Percentiles rank a stretch among this genome's conserved stretches.
Evolutionary conservation across 2,113 vertebrate species (phyloP).

Genomic region (Tilapia sparmanii): DNA sequence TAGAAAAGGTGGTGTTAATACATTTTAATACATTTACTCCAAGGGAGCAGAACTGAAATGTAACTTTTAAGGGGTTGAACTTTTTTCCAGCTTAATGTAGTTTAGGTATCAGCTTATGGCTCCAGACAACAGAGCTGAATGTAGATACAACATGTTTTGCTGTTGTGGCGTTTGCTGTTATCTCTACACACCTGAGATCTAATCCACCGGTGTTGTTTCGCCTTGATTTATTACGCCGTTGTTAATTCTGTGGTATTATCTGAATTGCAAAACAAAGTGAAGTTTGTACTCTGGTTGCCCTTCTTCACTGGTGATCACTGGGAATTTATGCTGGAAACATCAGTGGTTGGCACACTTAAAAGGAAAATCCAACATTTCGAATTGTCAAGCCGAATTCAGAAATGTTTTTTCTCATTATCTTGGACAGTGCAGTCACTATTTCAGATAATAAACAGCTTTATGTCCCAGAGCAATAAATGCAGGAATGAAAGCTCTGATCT

Average conservation of each 20-base stretch:
- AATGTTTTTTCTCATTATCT: constrained; percentile 41
- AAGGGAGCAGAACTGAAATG: constrained; percentile 7
- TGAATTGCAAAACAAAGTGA: constrained; percentile 42
- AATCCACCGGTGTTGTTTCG: constrained; percentile 1
- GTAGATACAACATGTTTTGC: not conserved
- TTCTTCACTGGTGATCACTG: constrained; percentile 34
- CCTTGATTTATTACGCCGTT: constrained; percentile 4
- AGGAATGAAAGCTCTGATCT: constrained; percentile 15
- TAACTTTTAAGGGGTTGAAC: not conserved
- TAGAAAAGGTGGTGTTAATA: constrained; percentile 49
- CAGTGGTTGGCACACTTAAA: constrained; percentile 17
- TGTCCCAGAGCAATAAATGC: constrained; percentile 38
- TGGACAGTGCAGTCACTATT: constrained; percentile 20
- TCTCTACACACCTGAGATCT: not conserved
- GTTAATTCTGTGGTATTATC: constrained; percentile 2
- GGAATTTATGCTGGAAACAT: constrained; percentile 38
- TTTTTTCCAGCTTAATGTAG: not conserved
- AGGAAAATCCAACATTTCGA: constrained; percentile 15
- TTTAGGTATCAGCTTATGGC: not conserved
- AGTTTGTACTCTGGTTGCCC: constrained; percentile 25
- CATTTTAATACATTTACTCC: constrained; percentile 49
- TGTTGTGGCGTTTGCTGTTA: not conserved
- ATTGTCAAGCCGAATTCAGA: constrained; percentile 23
- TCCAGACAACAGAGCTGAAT: not conserved
- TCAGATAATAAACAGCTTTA: constrained; percentile 30